Base-by-base conservation (phyloP, 1,140 invertebrate species). In the Bombus superbus region DNA sequence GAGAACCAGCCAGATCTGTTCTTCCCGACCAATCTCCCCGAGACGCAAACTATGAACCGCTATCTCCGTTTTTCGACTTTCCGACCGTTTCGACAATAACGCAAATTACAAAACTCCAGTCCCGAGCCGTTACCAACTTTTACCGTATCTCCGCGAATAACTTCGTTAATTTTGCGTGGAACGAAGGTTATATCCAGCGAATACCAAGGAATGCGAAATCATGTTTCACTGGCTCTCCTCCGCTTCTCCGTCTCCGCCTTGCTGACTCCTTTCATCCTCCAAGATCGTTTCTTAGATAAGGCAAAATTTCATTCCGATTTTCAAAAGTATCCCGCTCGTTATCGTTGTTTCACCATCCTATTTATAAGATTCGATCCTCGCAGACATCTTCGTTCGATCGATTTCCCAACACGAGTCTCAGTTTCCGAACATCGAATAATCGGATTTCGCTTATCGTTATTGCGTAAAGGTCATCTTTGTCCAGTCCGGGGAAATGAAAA, bases 101-200 rank as follows among this genome's bases (percentile, higher is more conserved):
- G 53, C 85, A 71, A 86, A 83, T 86, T 78, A 74, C 81, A 83
- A 86, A 84, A 86, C 64, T 84, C 74, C 35, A 18, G 38, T 25
- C 66, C 18, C 25, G 76, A 10, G 42, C 69, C 71, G 79, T 81
- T 74, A 74, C 74, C 59, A 86, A 86, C 79, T 86, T 86, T 64
- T 59, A 76, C 66, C 81, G 42, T 86, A 66, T 86, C 81, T 79
- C 40, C 68, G 40, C 69, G 74, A 83, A 79, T 78, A 86, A 86
- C 85, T 86, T 84, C n/a, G 85, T 83, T 86, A 86, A 86, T 86
- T 86, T 44, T 59, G 66, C 75, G 75, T 62, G 11, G 73, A 64
- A n/a, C 80, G 71, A 35, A 78, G 75, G 59, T 69, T 76, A 62
- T 44, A 38, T 44, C 44, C 22, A n/a, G 3, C 75, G 35, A 40